A percentile compares a stretch with the other conserved stretches of the same genome.
These are phyloP conservation scores for Ypsolopha scabrella DNA, from an alignment of 2,888 invertebrate genomes.

Conservation along the genomic window DNA sequence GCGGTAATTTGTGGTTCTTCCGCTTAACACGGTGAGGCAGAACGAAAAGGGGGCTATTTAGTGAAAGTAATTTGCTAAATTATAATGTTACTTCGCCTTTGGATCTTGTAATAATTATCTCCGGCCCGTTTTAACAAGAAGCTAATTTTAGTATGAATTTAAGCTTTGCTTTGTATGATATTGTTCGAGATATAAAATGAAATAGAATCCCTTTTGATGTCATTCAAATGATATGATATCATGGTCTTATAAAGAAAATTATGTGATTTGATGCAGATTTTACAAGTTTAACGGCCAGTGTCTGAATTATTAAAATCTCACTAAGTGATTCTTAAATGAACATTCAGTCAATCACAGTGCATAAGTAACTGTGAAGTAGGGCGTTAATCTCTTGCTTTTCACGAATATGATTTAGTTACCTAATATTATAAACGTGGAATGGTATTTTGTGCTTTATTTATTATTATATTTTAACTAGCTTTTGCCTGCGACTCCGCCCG, in stretches of 20 bases:
- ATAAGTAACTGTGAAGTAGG: no score
- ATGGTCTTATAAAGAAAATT: not conserved
- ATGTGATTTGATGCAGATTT: not conserved
- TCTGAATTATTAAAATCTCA: no score
- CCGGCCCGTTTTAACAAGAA: conserved; percentile 52
- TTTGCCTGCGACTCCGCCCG: no score
- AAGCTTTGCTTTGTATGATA: conserved; percentile 37
- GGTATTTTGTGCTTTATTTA: no score
- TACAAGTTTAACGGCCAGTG: no score
- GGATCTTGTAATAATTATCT: conserved; percentile 60
- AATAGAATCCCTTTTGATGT: not conserved
- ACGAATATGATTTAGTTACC: no score
- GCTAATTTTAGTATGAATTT: conserved; percentile 54
- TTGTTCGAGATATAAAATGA: conserved; percentile 15
- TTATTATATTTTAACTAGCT: no score
- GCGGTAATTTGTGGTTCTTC: conserved; percentile 56
- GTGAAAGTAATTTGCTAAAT: conserved; percentile 57
- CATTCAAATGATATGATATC: no score
- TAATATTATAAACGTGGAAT: no score
- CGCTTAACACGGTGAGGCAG: conserved; percentile 40
- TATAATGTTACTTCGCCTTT: conserved; percentile 57
- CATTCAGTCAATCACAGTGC: no score
- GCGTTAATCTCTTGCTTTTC: no score
- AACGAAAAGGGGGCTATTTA: conserved; percentile 47
- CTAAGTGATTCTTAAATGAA: no score